Percentiles rank a stretch among this genome's conserved stretches.
Conservation (phyloP, 1,140 invertebrate species). For the Diorhabda elongata region DNA sequence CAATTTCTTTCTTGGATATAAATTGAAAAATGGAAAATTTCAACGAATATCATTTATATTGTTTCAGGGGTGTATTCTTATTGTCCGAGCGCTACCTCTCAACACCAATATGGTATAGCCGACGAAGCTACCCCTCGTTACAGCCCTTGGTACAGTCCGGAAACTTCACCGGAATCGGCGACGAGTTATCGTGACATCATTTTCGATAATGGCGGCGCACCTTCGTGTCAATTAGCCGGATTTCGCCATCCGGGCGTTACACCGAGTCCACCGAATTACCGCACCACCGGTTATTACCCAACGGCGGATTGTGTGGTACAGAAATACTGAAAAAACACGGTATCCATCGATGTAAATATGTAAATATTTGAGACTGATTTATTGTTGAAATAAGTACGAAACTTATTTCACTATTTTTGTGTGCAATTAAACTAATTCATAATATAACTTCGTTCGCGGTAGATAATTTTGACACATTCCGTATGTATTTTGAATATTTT, state of each 20-base stretch:
- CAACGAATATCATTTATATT: background rate
- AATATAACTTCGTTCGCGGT: no score
- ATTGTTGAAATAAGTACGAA: conserved; percentile 10
- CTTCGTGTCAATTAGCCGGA: conserved; percentile 57
- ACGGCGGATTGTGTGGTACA: conserved; percentile 49
- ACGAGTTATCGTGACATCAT: conserved; percentile 46
- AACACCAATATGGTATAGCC: conserved; percentile 54
- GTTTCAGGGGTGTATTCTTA: conserved; percentile 39
- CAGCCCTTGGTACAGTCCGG: conserved; percentile 54
- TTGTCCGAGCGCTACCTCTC: conserved; percentile 49
- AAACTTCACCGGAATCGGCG: conserved; percentile 54
- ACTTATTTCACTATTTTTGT: background rate
- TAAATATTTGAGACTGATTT: conserved; percentile 41
- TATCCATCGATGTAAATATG: conserved; percentile 27
- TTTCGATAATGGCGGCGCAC: conserved; percentile 42
- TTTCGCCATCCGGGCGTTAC: conserved; percentile 55
- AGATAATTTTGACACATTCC: no score
- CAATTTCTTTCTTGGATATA: no score
- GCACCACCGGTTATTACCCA: conserved; percentile 54
- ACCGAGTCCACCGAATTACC: conserved; percentile 53
- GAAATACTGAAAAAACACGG: conserved; percentile 42
- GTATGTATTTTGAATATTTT: no score
- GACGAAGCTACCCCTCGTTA: conserved; percentile 51
- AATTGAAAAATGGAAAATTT: no score
- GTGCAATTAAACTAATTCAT: background rate